Base-by-base conservation (phyloP, 1,140 invertebrate genomes). In the Choristoneura fumiferana region DNA sequence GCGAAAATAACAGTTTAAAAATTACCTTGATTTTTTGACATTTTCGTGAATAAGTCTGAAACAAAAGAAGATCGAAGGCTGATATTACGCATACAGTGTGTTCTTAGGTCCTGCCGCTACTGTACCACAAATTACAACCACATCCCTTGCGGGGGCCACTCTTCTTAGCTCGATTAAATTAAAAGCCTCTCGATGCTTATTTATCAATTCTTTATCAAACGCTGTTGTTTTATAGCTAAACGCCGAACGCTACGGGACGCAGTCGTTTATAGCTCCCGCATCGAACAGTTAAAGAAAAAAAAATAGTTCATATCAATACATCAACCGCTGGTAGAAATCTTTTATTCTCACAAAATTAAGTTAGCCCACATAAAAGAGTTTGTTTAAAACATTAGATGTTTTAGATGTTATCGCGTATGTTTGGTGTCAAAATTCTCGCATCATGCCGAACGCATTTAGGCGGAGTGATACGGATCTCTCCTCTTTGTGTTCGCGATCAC, bases 371-470 rank as follows among this genome's bases (percentile, higher is more conserved):
- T 84, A 87, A 87, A 85, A 68, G 81, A 87, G 84, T 87, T 86
- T 89, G 86, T 87, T 86, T 86, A 87, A 86, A 89, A 84, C 84
- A 87, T 87, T 89, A 89, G 83, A 58, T 65, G 65, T 71, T 82
- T 87, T 85, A 84, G 82, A 87, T 89, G 70, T 83, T 89, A 89
- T 89, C 85, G 64, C 13, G 45, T 17, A 45, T 86, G 76, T 89
- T 85, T 87, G 85, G 84, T 85, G 85, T 88, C 84, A 88, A 84
- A 88, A 85, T 71, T 87, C 82, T 81, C 84, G 77, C 84, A 84
- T 88, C 85, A 88, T 85, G 81, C 85, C 70, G 85, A 86, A 87
- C 76, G 61, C 82, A 85, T 86, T 86, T 86, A 69, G 68, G 70
- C 54, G 59, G 35, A 57, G 49, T 58, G 85, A 88, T 88, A 86